Base-by-base conservation (phyloP, 2,113 vertebrate genomes). In the Psilopsiagon aurifrons region DNA sequence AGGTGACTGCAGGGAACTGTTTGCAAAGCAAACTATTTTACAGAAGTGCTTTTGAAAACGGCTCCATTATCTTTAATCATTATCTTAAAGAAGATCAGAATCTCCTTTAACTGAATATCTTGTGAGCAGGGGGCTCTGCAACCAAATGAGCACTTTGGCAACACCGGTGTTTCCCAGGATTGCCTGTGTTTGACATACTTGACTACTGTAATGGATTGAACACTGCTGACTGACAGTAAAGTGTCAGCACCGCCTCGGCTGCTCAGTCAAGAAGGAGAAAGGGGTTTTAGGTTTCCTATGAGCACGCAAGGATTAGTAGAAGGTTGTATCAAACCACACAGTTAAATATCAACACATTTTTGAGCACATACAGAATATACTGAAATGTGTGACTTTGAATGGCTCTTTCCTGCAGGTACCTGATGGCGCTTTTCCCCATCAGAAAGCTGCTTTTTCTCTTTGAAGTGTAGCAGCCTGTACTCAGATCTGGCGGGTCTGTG, bases 341-440 rank as follows among this genome's bases (percentile, higher is more conserved):
- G 51, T 43, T 24, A 37, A 87, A 41, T 4, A 43, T 12, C 62
- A 64, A 24, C 23, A 49, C 39, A 17, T 19, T 49, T 59, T 10
- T 9, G 49, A n/a, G 55, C 55, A 70, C 47, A 24, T 2, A 69
- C 10, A 83, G 41, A 80, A 66, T 4, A 68, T n/a, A 41, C 24
- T 66, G 85, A 64, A 47, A 80, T 14, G 5, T 66, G 47, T 6
- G 6, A 41, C 41, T 85, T 29, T 28, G 84, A 7, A 35, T 1
- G 13, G 29, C 18, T 74, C 90, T 52, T 43, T 51, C 73, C 75
- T 55, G 74, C 64, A 54, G 95, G 97, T 98, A 98, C 98, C 98
- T 96, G 96, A 25, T 92, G 97, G 47, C 87, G 96, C 91, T 97
- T 98, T 22, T 98, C 98, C 89, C 86, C 97, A 62, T 97, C 97